Conservation (phyloP, 2,888 invertebrate genomes). For the Acrobeloides nanus region DNA sequence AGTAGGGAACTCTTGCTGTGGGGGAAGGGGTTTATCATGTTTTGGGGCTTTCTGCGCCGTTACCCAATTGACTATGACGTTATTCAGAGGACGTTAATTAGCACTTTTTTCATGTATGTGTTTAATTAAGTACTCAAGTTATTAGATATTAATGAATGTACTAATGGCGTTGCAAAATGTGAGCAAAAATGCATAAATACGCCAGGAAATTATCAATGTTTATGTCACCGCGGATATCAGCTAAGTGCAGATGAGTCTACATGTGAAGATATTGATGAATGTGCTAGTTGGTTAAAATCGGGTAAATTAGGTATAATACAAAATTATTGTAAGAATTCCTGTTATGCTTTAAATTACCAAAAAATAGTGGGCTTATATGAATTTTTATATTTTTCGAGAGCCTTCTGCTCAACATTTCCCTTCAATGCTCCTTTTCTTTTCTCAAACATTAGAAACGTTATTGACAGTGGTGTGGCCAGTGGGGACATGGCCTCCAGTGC, state of each 20-base stretch:
- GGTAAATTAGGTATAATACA: conserved; percentile 10
- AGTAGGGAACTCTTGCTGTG: too few species aligned
- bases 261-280: conserved; percentile 74
- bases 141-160: conserved; percentile 69
- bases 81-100: not conserved
- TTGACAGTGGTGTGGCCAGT: too few species aligned
- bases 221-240: conserved; percentile 77
- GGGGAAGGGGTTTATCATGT: too few species aligned
- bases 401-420: not conserved
- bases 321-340: too few species aligned
- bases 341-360: too few species aligned
- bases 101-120: not conserved
- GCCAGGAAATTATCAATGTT: conserved; percentile 77
- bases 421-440: not conserved
- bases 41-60: too few species aligned
- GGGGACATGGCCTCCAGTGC: too few species aligned
- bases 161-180: conserved; percentile 61
- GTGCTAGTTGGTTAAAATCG: conserved; percentile 59
- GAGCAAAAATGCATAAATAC: conserved; percentile 82
- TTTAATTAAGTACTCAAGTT: not conserved
- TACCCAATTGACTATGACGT: not conserved
- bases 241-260: conserved; percentile 66
- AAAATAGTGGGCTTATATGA: too few species aligned
- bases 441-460: conserved; percentile 8
- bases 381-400: too few species aligned